Evolutionary conservation across 1,140 invertebrate species (phyloP), one percentile per base, ranked within the genome.

Genomic region (Sycophaga agraensis): DNA sequence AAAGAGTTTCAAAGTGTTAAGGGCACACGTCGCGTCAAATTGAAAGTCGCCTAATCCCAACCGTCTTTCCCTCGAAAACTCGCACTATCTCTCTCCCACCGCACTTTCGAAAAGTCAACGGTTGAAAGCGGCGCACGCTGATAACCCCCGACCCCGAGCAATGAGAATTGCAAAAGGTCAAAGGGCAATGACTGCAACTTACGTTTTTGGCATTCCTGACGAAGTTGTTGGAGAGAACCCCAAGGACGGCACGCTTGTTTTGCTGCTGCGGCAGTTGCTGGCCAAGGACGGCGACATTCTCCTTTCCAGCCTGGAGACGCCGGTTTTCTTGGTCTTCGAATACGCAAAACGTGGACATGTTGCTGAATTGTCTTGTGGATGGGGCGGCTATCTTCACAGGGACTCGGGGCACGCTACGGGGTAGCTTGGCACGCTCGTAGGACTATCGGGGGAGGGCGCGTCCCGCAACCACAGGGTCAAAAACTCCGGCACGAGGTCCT

Each of bases 251-350:
- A 53, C 87, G 82, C 71, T 86, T 87, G 16, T 54, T 54, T 37
- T 72, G 80, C 61, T 82, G 77, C 22, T 78, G 78, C 54, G 76
- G 66, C 46, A 75, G 70, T 76, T 80, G 81, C n/a, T 43, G 64
- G 37, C 73, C 70, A 24, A 68, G 65, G 6, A 53, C 50, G 50
- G 76, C 73, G 56, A 70, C 71, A 66, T 81, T 83, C 73, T 82
- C 78, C 66, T 79, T 78, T 24, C 73, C 69, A 6, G 72, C 69
- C 22, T 8, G 16, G 22, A 16, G 64, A 64, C 28, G 71, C 68
- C 76, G 76, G 69, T 88, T 88, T 80, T 89, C 87, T 76, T 88
- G 85, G 76, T 88, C 86, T 66, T 87, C 84, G 73, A 85, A 84
- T 67, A 88, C 84, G 73, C 83, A 80, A 70, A 88, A 84, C 50